Conservation (phyloP, 2,888 invertebrate species). For the Tuta absoluta region DNA sequence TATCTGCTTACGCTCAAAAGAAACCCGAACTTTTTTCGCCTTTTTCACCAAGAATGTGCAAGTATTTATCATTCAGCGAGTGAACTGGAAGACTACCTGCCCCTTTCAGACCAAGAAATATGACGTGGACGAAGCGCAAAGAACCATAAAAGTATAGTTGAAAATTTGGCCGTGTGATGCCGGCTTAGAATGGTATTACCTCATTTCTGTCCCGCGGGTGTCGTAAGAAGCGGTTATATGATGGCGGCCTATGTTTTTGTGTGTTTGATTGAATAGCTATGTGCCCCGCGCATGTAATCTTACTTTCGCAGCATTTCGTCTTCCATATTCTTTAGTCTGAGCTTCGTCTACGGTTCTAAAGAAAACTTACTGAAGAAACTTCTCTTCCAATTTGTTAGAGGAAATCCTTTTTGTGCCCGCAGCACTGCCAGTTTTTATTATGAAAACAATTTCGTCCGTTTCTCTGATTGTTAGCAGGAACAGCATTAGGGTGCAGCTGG, state of each 20-base stretch:
- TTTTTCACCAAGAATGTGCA: conserved; percentile 30
- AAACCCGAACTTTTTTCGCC: conserved; percentile 11
- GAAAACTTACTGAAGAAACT: conserved; percentile 41
- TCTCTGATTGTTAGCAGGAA: not conserved
- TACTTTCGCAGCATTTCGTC: no score
- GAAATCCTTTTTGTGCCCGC: conserved; percentile 31
- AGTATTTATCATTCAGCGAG: conserved; percentile 46
- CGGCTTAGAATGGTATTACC: no score
- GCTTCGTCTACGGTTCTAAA: conserved; percentile 35
- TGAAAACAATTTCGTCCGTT: conserved; percentile 22
- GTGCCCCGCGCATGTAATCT: no score
- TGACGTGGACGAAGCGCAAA: no score
- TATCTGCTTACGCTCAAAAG: conserved; percentile 16
- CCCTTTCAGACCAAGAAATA: conserved; percentile 6
- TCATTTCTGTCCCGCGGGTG: no score
- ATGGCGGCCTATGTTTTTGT: no score
- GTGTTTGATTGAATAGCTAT: no score
- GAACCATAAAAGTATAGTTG: no score
- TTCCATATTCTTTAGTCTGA: no score
- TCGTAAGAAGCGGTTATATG: no score
- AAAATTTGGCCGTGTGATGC: no score
- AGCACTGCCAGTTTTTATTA: conserved; percentile 30
- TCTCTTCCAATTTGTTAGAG: conserved; percentile 36
- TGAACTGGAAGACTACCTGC: conserved; percentile 33
- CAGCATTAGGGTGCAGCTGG: not conserved